These are phyloP conservation scores for Aldabrachelys gigantea DNA, from an alignment of 2,113 vertebrate genomes.

Conservation along the genomic window DNA sequence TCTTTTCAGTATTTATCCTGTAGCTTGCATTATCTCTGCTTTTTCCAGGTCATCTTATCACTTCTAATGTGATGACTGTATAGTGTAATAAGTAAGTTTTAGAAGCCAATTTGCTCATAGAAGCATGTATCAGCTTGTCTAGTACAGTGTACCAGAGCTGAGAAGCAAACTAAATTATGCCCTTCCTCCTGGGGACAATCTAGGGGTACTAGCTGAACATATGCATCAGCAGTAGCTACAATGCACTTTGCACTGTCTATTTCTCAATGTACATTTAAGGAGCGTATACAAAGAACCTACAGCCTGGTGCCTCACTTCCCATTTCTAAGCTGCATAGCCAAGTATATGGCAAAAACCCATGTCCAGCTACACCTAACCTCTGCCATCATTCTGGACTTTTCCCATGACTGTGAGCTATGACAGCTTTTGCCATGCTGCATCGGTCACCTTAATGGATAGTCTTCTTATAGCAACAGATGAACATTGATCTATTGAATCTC, in stretches of 20 bases:
- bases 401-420: not conserved
- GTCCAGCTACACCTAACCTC: not conserved
- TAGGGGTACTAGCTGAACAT: not conserved
- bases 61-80: not conserved
- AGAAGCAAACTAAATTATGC: accelerated
- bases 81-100: not conserved
- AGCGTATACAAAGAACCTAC: not conserved
- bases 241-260: not conserved
- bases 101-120: accelerated
- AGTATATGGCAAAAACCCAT: not conserved
- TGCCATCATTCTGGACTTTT: not conserved
- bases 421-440: no score
- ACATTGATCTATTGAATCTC: not conserved
- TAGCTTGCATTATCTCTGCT: not conserved
- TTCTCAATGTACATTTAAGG: not conserved
- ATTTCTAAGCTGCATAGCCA: not conserved
- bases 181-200: not conserved
- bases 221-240: not conserved
- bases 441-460: not conserved
- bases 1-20: accelerated
- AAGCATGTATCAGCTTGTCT: not conserved
- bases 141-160: not conserved
- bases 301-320: not conserved
- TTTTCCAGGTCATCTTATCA: not conserved
- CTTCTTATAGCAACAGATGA: not conserved